phyloP scores from a whole-genome alignment of 2,113 vertebrate genomes.

The Chiloscyllium plagiosum region DNA sequence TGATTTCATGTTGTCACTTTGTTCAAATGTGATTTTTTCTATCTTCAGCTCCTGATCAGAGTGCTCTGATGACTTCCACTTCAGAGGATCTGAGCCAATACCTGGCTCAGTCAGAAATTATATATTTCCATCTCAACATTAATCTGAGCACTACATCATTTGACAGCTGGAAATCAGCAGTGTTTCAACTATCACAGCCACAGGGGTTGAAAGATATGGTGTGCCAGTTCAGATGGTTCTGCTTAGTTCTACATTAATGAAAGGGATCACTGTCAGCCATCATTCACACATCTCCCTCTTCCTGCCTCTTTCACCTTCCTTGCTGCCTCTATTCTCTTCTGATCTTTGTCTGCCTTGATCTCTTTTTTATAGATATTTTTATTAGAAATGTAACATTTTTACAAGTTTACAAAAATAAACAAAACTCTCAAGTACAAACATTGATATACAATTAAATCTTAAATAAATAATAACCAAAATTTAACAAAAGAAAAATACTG shows the following conservation, averaged over 20 bases:
- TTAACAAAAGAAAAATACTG: no score
- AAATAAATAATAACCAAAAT: no score
- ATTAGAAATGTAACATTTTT: no score
- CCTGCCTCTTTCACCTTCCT: not conserved
- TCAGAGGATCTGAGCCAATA: not conserved
- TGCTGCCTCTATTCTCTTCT: not conserved
- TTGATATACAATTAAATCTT: no score
- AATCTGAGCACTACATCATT: not conserved
- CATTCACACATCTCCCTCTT: not conserved
- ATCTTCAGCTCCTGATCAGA: not conserved
- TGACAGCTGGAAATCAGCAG: not conserved
- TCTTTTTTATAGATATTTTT: no score
- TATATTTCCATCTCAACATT: not conserved
- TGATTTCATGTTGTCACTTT: not conserved
- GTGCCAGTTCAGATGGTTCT: not conserved
- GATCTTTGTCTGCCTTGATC: not conserved
- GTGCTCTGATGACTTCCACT: not conserved
- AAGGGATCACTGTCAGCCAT: not conserved
- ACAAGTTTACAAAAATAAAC: no score
- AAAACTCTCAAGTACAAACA: no score
- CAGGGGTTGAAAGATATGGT: not conserved
- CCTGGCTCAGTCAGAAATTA: not conserved
- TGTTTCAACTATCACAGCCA: not conserved
- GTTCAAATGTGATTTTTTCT: not conserved
- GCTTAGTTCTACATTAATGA: not conserved